Percentiles rank a stretch among this genome's conserved stretches.
phyloP scores from a whole-genome alignment of 2,797 vertebrate species.

The Typhlichthys subterraneus region DNA sequence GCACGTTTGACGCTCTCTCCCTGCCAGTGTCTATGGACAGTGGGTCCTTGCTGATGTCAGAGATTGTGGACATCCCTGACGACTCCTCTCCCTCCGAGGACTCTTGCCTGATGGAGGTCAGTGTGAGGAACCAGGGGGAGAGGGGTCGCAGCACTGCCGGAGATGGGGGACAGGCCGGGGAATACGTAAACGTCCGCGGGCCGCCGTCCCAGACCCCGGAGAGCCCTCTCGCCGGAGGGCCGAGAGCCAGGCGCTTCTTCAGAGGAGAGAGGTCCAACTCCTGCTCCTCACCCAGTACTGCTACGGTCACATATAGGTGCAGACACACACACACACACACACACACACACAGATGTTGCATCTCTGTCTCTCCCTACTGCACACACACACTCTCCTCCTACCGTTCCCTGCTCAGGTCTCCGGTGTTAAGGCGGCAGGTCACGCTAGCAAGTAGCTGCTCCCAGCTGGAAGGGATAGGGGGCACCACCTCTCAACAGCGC shows the following conservation, averaged over 20 bases:
- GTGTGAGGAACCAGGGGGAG: conserved; percentile 75
- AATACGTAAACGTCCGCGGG: conserved; percentile 66
- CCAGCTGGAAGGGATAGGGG: conserved; percentile 82
- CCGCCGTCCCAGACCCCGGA: conserved; percentile 65
- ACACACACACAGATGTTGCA: not conserved
- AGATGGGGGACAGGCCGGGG: conserved; percentile 70
- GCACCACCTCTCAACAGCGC: conserved; percentile 60
- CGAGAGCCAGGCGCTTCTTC: conserved; percentile 72
- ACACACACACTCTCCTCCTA: not conserved
- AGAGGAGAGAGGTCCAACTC: conserved; percentile 92
- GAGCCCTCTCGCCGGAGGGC: conserved; percentile 83
- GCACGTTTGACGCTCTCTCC: not conserved
- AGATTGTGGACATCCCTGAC: conserved; percentile 91
- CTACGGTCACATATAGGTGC: conserved; percentile 73
- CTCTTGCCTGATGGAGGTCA: conserved; percentile 91
- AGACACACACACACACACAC: conserved; percentile 1
- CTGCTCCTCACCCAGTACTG: conserved; percentile 88
- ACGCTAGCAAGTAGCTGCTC: conserved; percentile 89
- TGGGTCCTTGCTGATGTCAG: conserved; percentile 90
- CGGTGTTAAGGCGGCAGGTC: conserved; percentile 74
- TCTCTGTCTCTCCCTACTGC: not conserved
- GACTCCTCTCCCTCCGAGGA: conserved; percentile 96
- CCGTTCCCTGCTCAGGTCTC: conserved; percentile 58
- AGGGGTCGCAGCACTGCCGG: conserved; percentile 74
- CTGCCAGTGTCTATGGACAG: conserved; percentile 91